Evolutionary conservation across 2,797 vertebrate species (phyloP), one percentile per base, ranked within the genome.

Genomic region (Cyclopterus lumpus): DNA sequence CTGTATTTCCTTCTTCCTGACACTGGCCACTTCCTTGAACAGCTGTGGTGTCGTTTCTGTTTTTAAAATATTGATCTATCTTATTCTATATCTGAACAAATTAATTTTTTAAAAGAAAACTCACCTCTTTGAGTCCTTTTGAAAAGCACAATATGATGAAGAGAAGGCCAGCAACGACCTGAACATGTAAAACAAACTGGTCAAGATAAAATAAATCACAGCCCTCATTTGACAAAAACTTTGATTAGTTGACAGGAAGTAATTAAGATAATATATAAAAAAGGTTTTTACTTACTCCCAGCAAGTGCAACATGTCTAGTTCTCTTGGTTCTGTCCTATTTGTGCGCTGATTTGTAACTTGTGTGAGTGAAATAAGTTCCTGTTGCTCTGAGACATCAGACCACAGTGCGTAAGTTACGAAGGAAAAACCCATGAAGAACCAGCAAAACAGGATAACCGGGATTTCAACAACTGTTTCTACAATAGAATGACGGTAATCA

Each of bases 141-240:
- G 92, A 88, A 73, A 94, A 89, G 59, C 71, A 90, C 71, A 92
- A 71, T 40, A 95, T 91, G 66, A 93, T 36, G n/a, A 91, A 61
- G n/a, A 94, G 81, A 12, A 95, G 80, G 48, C 92, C 92, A 40
- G 40, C 48, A 51, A 90, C 51, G 5, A 70, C 78, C 93, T 94
- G 71, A 51, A 46, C 0, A 44, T 10, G 9, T 68, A 71, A 74
- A 16, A 38, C 24, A 75, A 60, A 76, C 0, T n/a, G 44, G 22
- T 83, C 58, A 74, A 16, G 28, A 69, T 53, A 10, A 65, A 6
- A 24, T 5, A 9, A 6, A 1, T 55, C 18, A 68, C 11, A 73
- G 30, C 58, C 6, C 8, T 66, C 7, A 12, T 8, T 9, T 26
- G 3, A 67, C 0, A 1, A 61, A 53, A 67, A 40, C 9, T 8